phyloP scores from a whole-genome alignment of 2,797 vertebrate genomes.

The Pitangus sulphuratus region DNA sequence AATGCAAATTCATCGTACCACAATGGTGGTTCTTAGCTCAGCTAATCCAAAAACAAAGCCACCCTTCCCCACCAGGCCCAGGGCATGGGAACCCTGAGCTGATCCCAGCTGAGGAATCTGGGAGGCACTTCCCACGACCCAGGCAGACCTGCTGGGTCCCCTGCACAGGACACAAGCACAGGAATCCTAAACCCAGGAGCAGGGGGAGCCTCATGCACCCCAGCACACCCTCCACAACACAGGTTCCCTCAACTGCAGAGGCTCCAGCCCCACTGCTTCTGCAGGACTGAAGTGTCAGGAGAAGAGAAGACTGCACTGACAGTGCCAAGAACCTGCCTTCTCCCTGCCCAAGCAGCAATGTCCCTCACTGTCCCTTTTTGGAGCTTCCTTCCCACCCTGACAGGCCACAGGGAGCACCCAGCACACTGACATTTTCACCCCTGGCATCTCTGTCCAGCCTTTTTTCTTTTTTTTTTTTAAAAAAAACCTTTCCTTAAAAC shows the following conservation, averaged over 20 bases:
- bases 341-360: neutral
- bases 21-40: neutral
- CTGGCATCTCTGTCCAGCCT: neutral
- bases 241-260: neutral
- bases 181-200: neutral
- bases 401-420: neutral
- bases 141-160: neutral
- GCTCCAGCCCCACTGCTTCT: neutral
- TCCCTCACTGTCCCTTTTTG: neutral
- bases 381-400: neutral
- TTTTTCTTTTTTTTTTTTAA: neutral
- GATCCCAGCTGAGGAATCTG: neutral
- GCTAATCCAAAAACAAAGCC: neutral
- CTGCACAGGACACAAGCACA: fast-evolving
- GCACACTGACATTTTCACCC: neutral
- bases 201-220: neutral
- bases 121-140: neutral
- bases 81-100: neutral
- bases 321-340: neutral
- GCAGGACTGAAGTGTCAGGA: neutral
- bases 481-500: neutral
- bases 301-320: neutral
- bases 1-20: neutral
- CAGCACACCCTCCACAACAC: neutral
- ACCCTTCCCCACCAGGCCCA: neutral